Percentiles rank a stretch among this genome's conserved stretches.
These are phyloP conservation scores for Heliconius melpomene DNA, from an alignment of 1,140 invertebrate species.

Conservation along the genomic window DNA sequence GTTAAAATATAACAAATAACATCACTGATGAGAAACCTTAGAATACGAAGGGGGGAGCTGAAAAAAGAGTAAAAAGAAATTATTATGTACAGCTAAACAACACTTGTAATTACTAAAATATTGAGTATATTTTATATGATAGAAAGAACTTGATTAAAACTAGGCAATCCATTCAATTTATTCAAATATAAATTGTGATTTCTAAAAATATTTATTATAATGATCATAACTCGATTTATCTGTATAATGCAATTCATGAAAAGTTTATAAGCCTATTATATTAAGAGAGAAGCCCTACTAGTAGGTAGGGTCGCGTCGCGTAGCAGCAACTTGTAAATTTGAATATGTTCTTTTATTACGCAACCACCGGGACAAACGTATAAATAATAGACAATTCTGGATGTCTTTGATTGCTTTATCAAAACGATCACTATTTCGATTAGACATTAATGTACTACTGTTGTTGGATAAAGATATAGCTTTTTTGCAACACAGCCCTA, in stretches of 20 bases:
- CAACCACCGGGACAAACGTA: too few species aligned
- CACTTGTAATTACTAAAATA: neutral
- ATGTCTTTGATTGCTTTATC: too few species aligned
- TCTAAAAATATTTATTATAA: constrained; percentile 20
- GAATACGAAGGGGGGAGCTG: constrained; percentile 24
- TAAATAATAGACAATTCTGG: too few species aligned
- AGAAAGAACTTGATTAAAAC: neutral
- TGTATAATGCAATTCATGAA: constrained; percentile 5
- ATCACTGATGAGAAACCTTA: constrained; percentile 25
- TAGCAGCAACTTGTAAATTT: too few species aligned
- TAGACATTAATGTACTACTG: too few species aligned
- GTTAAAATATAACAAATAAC: constrained; percentile 7
- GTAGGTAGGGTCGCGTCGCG: too few species aligned
- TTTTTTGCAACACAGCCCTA: too few species aligned
- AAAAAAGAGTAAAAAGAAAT: constrained; percentile 24
- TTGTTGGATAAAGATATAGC: too few species aligned
- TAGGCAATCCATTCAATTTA: neutral
- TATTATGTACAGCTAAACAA: neutral
- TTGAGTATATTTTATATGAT: neutral
- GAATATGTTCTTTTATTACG: too few species aligned
- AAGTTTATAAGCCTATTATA: neutral
- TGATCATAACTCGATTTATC: constrained; percentile 2
- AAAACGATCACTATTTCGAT: too few species aligned
- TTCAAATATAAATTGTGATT: constrained; percentile 20
- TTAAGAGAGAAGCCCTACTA: neutral